A percentile compares a stretch with the other conserved stretches of the same genome.
phyloP scores from a whole-genome alignment of 2,888 invertebrate species.

The Eretmocerus hayati region DNA sequence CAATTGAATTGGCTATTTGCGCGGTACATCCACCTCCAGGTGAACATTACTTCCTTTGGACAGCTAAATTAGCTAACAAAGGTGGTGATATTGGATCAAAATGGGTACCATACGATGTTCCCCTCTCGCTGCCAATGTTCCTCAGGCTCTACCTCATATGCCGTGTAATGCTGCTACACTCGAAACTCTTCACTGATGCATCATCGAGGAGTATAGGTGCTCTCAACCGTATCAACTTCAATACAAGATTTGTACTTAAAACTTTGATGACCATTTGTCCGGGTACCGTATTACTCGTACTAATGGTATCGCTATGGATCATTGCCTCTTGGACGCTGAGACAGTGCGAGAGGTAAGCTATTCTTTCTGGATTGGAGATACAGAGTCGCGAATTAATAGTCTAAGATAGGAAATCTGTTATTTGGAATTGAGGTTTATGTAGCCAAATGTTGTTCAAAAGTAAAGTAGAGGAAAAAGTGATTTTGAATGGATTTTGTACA shows the following conservation, averaged over 20 bases:
- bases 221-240: slow-evolving; percentile 97
- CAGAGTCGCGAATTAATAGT: too few relatives aligned
- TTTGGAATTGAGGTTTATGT: too few relatives aligned
- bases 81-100: slow-evolving; percentile 56
- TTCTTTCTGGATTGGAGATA: too few relatives aligned
- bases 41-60: slow-evolving; percentile 93
- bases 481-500: too few relatives aligned
- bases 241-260: slow-evolving; percentile 93
- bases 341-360: slow-evolving; percentile 91
- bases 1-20: slow-evolving; percentile 88
- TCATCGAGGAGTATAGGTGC: slow-evolving; percentile 96
- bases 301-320: slow-evolving; percentile 99
- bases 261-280: slow-evolving; percentile 99
- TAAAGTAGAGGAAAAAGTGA: not conserved
- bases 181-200: slow-evolving; percentile 99
- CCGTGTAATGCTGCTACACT: slow-evolving; percentile 98
- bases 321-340: slow-evolving; percentile 98
- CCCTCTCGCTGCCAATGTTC: slow-evolving; percentile 98
- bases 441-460: too few relatives aligned
- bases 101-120: slow-evolving; percentile 90
- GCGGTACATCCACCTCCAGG: slow-evolving; percentile 98
- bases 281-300: slow-evolving; percentile 92
- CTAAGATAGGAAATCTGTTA: too few relatives aligned
- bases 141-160: slow-evolving; percentile 98
- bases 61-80: slow-evolving; percentile 88